phyloP scores from a whole-genome alignment of 2,113 vertebrate genomes.

The Phaethon lepturus region DNA sequence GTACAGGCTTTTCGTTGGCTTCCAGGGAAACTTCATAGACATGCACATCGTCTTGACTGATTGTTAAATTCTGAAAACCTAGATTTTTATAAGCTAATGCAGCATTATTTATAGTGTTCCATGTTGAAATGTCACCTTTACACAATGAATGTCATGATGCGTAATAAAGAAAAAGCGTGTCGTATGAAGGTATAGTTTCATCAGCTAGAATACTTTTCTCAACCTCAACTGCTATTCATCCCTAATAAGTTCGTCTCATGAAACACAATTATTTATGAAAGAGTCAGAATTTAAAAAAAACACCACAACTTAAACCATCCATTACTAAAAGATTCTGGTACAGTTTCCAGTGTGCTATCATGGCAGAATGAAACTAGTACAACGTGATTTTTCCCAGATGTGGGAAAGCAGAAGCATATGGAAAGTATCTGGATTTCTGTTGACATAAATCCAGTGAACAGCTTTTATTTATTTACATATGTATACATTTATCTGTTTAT shows the following conservation, averaged over 20 bases:
- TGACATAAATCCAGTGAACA: slow-evolving; percentile 4
- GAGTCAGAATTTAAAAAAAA: neutral
- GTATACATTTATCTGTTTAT: neutral
- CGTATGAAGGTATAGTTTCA: neutral
- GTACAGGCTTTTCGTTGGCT: neutral
- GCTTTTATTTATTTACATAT: slow-evolving; percentile 14
- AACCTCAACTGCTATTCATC: neutral
- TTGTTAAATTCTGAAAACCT: neutral
- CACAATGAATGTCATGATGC: neutral
- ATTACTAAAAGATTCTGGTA: neutral
- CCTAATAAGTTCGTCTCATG: neutral
- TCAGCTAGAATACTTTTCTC: neutral
- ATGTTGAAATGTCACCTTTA: neutral
- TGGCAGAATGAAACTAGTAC: neutral
- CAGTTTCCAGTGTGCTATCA: neutral
- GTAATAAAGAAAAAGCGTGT: neutral
- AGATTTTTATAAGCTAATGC: neutral
- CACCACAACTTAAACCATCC: neutral
- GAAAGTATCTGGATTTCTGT: slow-evolving; percentile 22
- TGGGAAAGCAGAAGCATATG: slow-evolving; percentile 26
- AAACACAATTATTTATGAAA: neutral
- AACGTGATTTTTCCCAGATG: slow-evolving; percentile 47
- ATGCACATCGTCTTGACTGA: neutral
- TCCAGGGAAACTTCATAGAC: neutral
- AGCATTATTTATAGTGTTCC: neutral